phyloP scores from a whole-genome alignment of 2,797 vertebrate species.

The Vireo griseus region DNA sequence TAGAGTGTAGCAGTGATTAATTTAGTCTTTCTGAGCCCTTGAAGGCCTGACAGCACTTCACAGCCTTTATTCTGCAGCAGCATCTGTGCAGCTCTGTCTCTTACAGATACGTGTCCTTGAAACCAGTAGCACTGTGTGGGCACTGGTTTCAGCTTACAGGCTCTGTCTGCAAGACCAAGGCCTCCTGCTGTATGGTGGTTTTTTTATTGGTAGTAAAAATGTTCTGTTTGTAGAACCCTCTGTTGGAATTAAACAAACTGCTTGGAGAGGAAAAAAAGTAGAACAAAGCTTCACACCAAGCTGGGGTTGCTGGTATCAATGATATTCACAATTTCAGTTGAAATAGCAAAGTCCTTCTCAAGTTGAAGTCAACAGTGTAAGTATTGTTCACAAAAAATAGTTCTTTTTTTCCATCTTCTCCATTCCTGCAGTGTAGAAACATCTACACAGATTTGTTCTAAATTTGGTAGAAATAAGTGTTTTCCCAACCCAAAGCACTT shows the following conservation, averaged over 20 bases:
- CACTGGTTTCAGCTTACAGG: neutral
- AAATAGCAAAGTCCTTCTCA: neutral
- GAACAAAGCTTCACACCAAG: neutral
- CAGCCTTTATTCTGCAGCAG: neutral
- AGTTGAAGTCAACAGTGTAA: neutral
- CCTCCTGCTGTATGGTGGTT: fast-evolving
- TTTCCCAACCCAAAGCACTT: neutral
- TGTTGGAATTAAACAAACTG: neutral
- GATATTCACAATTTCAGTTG: neutral
- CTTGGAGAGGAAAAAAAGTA: neutral
- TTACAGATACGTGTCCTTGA: neutral
- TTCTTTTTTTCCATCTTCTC: neutral
- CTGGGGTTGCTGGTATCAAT: neutral
- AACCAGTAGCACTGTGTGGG: neutral
- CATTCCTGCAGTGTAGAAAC: neutral
- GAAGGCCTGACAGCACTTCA: neutral
- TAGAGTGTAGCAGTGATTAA: neutral
- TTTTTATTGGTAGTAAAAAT: neutral
- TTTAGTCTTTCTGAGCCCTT: neutral
- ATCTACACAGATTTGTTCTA: constrained; percentile 3
- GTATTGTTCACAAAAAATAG: neutral
- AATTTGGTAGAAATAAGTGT: constrained; percentile 14
- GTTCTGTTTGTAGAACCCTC: neutral
- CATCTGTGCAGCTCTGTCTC: neutral
- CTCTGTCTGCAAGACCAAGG: neutral